phyloP scores from a whole-genome alignment of 2,888 invertebrate species.

The Odontomyia ornata region DNA sequence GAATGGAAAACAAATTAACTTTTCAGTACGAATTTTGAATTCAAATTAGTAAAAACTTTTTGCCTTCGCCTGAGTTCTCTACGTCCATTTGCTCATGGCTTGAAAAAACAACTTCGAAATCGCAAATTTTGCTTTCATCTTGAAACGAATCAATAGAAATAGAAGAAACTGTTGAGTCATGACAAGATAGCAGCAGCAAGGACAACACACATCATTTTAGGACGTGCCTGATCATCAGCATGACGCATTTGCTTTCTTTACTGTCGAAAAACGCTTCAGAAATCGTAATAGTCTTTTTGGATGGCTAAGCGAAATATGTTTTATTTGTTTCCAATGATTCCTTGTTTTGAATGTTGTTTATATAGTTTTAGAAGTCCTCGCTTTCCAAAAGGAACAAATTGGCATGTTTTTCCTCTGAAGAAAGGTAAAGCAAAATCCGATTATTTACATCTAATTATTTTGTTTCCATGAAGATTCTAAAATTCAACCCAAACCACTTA shows the following conservation, averaged over 20 bases:
- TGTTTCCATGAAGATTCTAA: too few species aligned
- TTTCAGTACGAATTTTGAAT: slow-evolving; percentile 38
- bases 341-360: too few species aligned
- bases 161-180: slow-evolving; percentile 8
- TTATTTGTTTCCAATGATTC: too few species aligned
- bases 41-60: slow-evolving; percentile 24
- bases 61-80: neutral
- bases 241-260: neutral
- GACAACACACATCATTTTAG: slow-evolving; percentile 27
- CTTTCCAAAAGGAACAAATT: too few species aligned
- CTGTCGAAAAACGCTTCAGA: too few species aligned
- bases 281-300: too few species aligned
- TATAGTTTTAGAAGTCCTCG: too few species aligned
- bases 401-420: too few species aligned
- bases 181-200: neutral
- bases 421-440: too few species aligned
- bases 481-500: too few species aligned
- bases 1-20: slow-evolving; percentile 44
- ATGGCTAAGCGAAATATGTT: too few species aligned
- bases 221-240: slow-evolving; percentile 31
- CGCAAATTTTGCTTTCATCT: neutral
- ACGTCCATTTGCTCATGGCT: neutral
- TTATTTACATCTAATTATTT: too few species aligned
- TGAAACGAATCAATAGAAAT: slow-evolving; percentile 21
- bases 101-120: neutral